Evolutionary conservation across 2,888 invertebrate species (phyloP).

Genomic region (Caenorhabditis sp.): DNA sequence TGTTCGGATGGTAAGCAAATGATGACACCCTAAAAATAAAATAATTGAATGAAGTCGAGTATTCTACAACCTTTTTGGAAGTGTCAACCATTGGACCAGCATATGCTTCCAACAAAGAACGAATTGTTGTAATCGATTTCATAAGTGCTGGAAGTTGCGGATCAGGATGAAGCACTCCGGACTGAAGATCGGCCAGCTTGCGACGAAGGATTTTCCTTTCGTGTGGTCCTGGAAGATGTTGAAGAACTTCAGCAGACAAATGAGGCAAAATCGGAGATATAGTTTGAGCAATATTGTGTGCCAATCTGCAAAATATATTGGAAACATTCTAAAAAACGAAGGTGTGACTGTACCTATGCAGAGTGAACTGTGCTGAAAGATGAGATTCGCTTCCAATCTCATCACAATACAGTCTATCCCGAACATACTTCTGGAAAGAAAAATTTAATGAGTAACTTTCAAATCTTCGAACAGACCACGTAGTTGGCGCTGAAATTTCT

Average conservation of each 20-base stretch:
- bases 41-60: background rate
- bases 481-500: constrained; percentile 66
- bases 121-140: constrained; percentile 45
- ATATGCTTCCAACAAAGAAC: constrained; percentile 55
- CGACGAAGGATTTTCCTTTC: constrained; percentile 53
- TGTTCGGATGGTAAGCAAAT: background rate
- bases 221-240: constrained; percentile 70
- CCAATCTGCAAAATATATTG: constrained; percentile 21
- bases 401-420: constrained; percentile 81
- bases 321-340: background rate
- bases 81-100: constrained; percentile 71
- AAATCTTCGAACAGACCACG: constrained; percentile 35
- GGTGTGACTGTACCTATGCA: constrained; percentile 11
- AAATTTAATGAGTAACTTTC: background rate
- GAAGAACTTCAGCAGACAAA: constrained; percentile 76
- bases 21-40: constrained; percentile 13
- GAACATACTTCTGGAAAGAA: constrained; percentile 76
- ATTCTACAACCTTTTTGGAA: constrained; percentile 52
- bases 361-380: constrained; percentile 77
- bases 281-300: constrained; percentile 63
- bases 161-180: constrained; percentile 13
- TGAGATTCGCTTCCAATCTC: constrained; percentile 70
- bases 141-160: constrained; percentile 51
- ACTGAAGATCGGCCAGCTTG: constrained; percentile 28
- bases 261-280: constrained; percentile 82